Conservation (phyloP, 2,797 vertebrate species). For the Carduelis carduelis region DNA sequence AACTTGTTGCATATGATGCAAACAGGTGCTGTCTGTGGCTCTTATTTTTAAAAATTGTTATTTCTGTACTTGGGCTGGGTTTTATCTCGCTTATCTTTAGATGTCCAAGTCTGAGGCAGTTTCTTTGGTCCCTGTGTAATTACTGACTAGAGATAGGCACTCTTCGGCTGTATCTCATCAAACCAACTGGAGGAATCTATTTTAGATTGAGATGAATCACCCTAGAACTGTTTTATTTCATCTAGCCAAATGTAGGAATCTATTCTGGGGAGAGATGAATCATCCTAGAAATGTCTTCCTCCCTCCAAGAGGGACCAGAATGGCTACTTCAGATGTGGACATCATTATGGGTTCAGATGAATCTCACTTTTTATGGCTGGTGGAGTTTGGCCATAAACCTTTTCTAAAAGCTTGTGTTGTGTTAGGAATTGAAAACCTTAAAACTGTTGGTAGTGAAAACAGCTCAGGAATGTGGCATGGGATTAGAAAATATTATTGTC, state of each 20-base stretch:
- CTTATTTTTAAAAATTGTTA: not conserved
- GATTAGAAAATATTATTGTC: not conserved
- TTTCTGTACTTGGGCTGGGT: not conserved
- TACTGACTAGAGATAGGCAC: not conserved
- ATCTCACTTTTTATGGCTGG: not conserved
- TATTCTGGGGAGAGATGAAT: conserved; percentile 47
- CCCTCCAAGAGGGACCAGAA: not conserved
- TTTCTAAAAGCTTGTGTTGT: not conserved
- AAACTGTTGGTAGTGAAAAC: not conserved
- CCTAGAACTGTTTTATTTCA: conserved; percentile 29
- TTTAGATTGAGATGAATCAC: conserved; percentile 56
- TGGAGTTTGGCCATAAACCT: not conserved
- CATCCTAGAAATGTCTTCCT: not conserved
- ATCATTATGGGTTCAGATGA: not conserved
- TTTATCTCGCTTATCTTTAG: not conserved
- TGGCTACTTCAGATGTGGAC: not conserved
- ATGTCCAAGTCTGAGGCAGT: not conserved
- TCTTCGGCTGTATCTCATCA: not conserved
- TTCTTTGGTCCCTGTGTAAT: not conserved
- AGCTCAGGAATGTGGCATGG: not conserved
- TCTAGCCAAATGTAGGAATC: conserved; percentile 20
- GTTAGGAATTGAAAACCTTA: not conserved
- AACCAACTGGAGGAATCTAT: conserved; percentile 29
- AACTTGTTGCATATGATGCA: not conserved
- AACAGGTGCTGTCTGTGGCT: not conserved